Base-by-base conservation (phyloP, 2,888 invertebrate species). In the Meiosimyza decipiens region DNA sequence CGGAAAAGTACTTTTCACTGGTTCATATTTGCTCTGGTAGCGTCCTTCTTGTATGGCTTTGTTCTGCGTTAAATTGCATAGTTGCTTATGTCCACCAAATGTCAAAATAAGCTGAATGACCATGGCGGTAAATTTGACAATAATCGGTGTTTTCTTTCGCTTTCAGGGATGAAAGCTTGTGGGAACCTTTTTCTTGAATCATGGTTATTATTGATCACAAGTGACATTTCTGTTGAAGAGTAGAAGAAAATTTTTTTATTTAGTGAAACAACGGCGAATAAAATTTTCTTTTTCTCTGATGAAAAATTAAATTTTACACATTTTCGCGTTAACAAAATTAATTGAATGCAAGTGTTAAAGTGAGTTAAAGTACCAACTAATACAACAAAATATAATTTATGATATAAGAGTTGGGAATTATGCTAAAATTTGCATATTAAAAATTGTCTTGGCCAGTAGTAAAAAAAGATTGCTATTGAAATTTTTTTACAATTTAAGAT, bases 191-290 rank as follows among this genome's bases (percentile, higher is more conserved):
- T 28, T 28, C 28, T 28, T 28, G 28, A 28, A 28, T 28, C 28
- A 28, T 28, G 28, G 28, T 28, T 28, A 28, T 74, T 78, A 78
- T 77, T 77, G 78, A 78, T 77, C 77, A 77, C 75, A 79, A 78
- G 76, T 79, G 79, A 78, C 79, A 74, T 79, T 78, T 78, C 63
- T 16, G 71, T 70, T 71, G 67, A 9, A 68, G 54, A 67, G 57
- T 57, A 50, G 40, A 22, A 51, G 28, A 65, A 64, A 71, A 66
- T 62, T 67, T 72, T 72, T 60, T 33, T 47, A 52, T 72, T 66
- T 18, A 1, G 16, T 18, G 51, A 52, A 66, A 66, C 76, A 9
- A n/a, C 72, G 75, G 72, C 64, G 73, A 74, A 73, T 72, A 72
- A 72, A 73, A 73, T 68, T 67, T 75, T 62, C 73, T 71, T 77